phyloP scores from a whole-genome alignment of 64 coral and sea anemone genomes.

The Anthopleura sola region DNA sequence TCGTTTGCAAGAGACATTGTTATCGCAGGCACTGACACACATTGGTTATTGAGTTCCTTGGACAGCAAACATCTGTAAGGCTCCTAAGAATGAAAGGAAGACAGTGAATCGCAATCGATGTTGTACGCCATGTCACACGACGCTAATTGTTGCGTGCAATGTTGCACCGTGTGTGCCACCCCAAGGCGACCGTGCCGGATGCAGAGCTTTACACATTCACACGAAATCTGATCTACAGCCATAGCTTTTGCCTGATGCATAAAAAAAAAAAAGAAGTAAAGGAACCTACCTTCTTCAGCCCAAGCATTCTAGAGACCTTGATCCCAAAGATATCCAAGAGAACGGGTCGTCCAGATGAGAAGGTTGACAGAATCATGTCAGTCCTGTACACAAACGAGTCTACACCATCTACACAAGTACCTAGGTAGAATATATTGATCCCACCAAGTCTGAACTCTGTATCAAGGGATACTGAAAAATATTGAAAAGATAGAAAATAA shows the following conservation, averaged over 20 bases:
- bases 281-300: constrained; percentile 46
- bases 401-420: constrained; percentile 49
- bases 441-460: constrained; percentile 56
- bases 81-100: constrained; percentile 24
- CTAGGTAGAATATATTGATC: constrained; percentile 79
- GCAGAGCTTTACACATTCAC: too few species aligned
- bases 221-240: too few species aligned
- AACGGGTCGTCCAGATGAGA: constrained; percentile 7
- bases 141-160: too few species aligned
- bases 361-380: constrained; percentile 21
- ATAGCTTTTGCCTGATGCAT: too few species aligned
- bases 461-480: constrained; percentile 50
- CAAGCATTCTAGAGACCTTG: constrained; percentile 50
- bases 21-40: constrained; percentile 57
- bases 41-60: constrained; percentile 35
- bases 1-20: constrained; percentile 17
- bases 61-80: constrained; percentile 63
- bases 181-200: too few species aligned
- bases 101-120: too few species aligned
- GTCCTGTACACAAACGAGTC: constrained; percentile 65
- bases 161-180: too few species aligned
- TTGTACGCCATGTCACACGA: too few species aligned
- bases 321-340: constrained; percentile 36
- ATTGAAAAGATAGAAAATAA: background rate
- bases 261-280: background rate